Base-by-base conservation (phyloP, 1,140 invertebrate species). In the Trypoxylus dichotomus region DNA sequence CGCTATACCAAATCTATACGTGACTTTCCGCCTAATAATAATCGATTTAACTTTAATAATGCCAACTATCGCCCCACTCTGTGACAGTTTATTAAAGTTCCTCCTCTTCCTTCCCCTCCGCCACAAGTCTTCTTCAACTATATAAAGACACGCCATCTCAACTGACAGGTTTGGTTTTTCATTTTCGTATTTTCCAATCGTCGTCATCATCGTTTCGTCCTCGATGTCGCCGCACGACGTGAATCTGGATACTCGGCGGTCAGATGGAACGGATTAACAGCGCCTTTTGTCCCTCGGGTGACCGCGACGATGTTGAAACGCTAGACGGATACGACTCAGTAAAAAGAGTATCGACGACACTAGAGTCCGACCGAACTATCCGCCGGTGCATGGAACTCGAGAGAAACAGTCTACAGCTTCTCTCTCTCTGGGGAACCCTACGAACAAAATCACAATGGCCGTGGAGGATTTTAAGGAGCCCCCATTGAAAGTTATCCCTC, bases 111-210 rank as follows among this genome's bases (percentile, higher is more conserved):
- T n/a, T n/a, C n/a, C n/a, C n/a, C n/a, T n/a, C n/a, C n/a, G n/a
- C n/a, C 32, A 37, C 10, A 68, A 68, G 24, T 6, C 24, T 15
- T 27, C 21, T 10, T 68, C 60, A 8, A 24, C 60, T 68, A 24
- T 24, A 68, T 68, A 29, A 68, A 11, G 60, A 29, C 60, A 29
- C 27, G 3, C 27, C 60, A 68, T 68, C 60, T 21, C 27, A 29
- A 68, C 24, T 68, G 60, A 68, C 60, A 68, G 60, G 60, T 68
- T 68, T 68, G 60, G 60, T 68, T 68, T 68, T 68, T 68, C 60
- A 68, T 68, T 68, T 68, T 68, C 27, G 24, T 15, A 29, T 68
- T 68, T 29, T 15, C 60, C 47, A 6, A 5, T 54, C 24, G 24
- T 27, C 24, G 60, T 68, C 60, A 24, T 68, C 60, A 24, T 68